phyloP scores from a whole-genome alignment of 92 coral and sea anemone species.

The Porites cylindrica region DNA sequence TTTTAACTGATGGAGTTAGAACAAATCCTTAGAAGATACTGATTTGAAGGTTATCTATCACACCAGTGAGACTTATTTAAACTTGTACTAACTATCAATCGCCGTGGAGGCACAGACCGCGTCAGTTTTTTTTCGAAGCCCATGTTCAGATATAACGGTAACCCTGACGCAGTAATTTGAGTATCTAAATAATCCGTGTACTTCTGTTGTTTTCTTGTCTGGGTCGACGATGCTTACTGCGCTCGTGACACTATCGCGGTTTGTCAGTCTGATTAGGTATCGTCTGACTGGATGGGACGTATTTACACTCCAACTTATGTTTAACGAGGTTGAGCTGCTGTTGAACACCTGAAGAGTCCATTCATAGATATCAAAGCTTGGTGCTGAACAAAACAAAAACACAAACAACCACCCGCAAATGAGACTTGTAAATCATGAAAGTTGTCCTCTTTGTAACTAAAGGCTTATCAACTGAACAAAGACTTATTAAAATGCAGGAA shows the following conservation, averaged over 20 bases:
- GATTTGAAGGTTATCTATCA: no score
- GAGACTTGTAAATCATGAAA: no score
- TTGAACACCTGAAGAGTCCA: slow-evolving; percentile 2
- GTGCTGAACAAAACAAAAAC: neutral
- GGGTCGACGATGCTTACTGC: neutral
- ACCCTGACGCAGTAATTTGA: neutral
- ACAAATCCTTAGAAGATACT: no score
- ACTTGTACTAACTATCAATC: neutral
- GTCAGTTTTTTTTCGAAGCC: neutral
- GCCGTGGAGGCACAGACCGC: neutral
- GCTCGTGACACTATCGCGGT: neutral
- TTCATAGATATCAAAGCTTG: neutral
- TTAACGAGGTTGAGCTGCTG: slow-evolving; percentile 11
- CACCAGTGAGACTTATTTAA: no score
- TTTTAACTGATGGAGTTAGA: no score
- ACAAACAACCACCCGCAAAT: neutral
- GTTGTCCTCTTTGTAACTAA: no score
- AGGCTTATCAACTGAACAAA: no score
- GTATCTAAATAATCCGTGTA: neutral
- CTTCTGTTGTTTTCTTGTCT: neutral
- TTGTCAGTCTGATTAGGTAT: neutral
- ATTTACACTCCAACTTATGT: neutral
- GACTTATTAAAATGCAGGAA: no score
- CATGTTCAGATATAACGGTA: neutral
- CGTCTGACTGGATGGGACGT: neutral